Conservation (phyloP, 1,140 invertebrate genomes). For the Atta texana region DNA sequence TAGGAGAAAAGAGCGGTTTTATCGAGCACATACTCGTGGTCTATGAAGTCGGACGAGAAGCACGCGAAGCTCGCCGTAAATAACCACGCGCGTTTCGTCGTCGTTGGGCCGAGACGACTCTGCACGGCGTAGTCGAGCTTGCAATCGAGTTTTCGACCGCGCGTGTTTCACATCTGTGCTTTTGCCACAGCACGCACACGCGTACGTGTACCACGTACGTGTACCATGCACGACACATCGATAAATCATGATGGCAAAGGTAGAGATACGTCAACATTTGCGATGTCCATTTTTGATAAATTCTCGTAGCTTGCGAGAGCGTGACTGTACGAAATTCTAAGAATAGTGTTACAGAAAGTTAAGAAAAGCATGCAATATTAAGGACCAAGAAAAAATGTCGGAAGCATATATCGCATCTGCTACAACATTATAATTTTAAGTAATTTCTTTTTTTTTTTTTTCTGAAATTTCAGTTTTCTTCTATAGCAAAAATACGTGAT, state of each 20-base stretch:
- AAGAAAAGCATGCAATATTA: background rate
- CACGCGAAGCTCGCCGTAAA: slow-evolving; percentile 69
- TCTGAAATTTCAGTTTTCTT: background rate
- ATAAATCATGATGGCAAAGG: slow-evolving; percentile 52
- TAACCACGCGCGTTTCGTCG: slow-evolving; percentile 57
- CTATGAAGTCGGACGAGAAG: slow-evolving; percentile 61
- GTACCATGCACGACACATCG: background rate
- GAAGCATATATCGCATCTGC: background rate
- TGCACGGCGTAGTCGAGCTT: slow-evolving; percentile 17
- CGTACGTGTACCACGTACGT: background rate
- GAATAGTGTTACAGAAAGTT: background rate
- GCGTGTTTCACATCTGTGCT: slow-evolving; percentile 21
- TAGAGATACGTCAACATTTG: background rate
- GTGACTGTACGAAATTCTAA: background rate
- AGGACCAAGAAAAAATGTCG: background rate
- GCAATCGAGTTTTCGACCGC: slow-evolving; percentile 63
- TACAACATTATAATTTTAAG: background rate
- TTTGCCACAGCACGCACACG: background rate
- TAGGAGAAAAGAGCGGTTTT: slow-evolving; percentile 55
- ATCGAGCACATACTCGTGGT: slow-evolving; percentile 53
- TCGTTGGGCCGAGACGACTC: slow-evolving; percentile 17
- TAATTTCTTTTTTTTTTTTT: background rate
- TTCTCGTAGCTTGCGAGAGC: background rate
- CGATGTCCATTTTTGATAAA: slow-evolving; percentile 31
- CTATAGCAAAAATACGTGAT: background rate